Evolutionary conservation across 2,113 vertebrate genomes (phyloP).

Genomic region (Macrotis lagotis): DNA sequence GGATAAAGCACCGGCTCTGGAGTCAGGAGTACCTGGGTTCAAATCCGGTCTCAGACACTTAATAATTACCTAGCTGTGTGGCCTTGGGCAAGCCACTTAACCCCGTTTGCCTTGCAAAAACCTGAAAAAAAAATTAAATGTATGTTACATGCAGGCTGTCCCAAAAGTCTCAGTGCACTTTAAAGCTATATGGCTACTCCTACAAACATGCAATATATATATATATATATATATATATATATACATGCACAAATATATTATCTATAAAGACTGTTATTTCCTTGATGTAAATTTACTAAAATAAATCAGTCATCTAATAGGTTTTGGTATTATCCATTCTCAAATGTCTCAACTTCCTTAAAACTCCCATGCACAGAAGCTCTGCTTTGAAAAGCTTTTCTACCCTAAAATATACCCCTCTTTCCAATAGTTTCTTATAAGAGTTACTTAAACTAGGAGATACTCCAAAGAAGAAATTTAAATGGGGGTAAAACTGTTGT

Average conservation of each 20-base stretch:
- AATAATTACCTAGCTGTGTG: too few species aligned
- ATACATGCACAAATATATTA: neutral
- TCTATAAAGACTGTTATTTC: neutral
- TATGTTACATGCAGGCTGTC: neutral
- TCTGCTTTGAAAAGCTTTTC: neutral
- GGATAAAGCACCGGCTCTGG: too few species aligned
- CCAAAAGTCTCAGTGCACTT: neutral
- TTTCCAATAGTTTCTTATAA: slow-evolving; percentile 42
- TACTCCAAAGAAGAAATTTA: slow-evolving; percentile 22
- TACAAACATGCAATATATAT: too few species aligned
- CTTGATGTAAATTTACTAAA: neutral
- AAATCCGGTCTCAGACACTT: too few species aligned
- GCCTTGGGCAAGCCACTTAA: too few species aligned
- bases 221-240: neutral
- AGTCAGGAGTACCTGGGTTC: too few species aligned
- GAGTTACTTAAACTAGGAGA: slow-evolving; percentile 42
- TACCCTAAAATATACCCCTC: neutral
- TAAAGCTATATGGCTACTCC: neutral
- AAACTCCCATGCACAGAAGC: slow-evolving; percentile 13
- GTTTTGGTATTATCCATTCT: neutral
- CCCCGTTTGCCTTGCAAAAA: too few species aligned
- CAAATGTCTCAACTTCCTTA: slow-evolving; percentile 31
- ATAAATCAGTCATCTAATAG: neutral
- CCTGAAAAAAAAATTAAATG: too few species aligned
- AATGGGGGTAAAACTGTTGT: slow-evolving; percentile 53